Base-by-base conservation (phyloP, 2,113 vertebrate species). In the Amphiprion ocellaris region DNA sequence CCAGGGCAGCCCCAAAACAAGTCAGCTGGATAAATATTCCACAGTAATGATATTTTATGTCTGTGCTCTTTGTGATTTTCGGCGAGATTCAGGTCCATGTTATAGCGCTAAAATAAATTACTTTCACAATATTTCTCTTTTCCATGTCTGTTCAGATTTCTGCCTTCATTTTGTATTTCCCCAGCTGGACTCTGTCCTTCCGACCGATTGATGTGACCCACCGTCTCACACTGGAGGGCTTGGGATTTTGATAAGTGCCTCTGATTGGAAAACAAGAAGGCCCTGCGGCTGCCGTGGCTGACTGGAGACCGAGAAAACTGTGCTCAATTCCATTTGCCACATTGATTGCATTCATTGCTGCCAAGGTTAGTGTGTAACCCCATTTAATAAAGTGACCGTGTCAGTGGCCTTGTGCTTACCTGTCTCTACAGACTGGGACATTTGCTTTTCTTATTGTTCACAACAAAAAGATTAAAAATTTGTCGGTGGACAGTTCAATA, bases 301-400 rank as follows among this genome's bases (percentile, higher is more conserved):
- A 55, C 82, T 33, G 63, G 79, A 81, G 82, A 62, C 76, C 7
- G 23, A 33, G 55, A 61, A 77, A 80, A 64, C 81, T 47, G 16
- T 46, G 65, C 65, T 77, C n/a, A 12, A 75, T 83, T 88, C 84
- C 81, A 76, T 89, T 85, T 62, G 28, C 46, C 26, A 11, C 80
- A 81, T 78, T 83, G 82, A 83, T 62, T 75, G 68, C 14, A 39
- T 81, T 82, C 66, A 78, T 69, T 62, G 76, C 78, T 67, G 85
- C 81, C 77, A 76, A 52, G 30, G 87, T 80, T 55, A 49, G 82
- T 77, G 46, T 58, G 39, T 77, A 77, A 80, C 81, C 81, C 70
- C 52, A 52, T 83, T 87, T 82, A 81, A 85, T 85, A 83, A 81
- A 86, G 81, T 65, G 58, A 61, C 71, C 14, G 1, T 52, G 75